Conservation (phyloP, 2,888 invertebrate species). For the Orthonychiurus folsomi region DNA sequence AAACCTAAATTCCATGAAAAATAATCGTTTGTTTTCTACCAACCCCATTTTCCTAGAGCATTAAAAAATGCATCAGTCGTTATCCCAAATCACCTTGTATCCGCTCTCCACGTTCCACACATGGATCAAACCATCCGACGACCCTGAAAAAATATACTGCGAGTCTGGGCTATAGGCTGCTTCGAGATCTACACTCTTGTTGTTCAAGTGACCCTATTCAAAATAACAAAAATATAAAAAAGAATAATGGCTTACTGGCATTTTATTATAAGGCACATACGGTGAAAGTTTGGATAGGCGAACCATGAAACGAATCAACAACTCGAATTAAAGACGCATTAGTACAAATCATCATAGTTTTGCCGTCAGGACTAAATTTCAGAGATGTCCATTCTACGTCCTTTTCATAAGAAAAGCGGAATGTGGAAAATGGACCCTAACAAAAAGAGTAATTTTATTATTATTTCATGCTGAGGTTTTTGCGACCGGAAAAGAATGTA, state of each 20-base stretch:
- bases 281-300: conserved; percentile 81
- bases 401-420: conserved; percentile 87
- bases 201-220: conserved; percentile 72
- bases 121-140: conserved; percentile 91
- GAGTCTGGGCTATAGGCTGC: conserved; percentile 98
- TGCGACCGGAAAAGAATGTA: too few species aligned
- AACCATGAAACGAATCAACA: conserved; percentile 96
- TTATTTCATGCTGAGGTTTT: neutral
- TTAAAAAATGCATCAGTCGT: too few species aligned
- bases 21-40: too few species aligned
- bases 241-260: neutral
- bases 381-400: conserved; percentile 98
- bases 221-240: conserved; percentile 11
- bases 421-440: conserved; percentile 79
- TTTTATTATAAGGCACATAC: conserved; percentile 29
- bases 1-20: conserved; percentile 51
- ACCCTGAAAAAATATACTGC: conserved; percentile 95
- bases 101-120: conserved; percentile 98
- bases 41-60: too few species aligned
- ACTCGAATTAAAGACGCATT: conserved; percentile 89
- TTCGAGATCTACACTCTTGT: conserved; percentile 90
- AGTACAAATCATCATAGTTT: conserved; percentile 92
- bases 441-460: too few species aligned
- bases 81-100: conserved; percentile 58
- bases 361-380: conserved; percentile 95